Evolutionary conservation across 1,140 invertebrate genomes (phyloP).

Genomic region (Drosophila melanica): DNA sequence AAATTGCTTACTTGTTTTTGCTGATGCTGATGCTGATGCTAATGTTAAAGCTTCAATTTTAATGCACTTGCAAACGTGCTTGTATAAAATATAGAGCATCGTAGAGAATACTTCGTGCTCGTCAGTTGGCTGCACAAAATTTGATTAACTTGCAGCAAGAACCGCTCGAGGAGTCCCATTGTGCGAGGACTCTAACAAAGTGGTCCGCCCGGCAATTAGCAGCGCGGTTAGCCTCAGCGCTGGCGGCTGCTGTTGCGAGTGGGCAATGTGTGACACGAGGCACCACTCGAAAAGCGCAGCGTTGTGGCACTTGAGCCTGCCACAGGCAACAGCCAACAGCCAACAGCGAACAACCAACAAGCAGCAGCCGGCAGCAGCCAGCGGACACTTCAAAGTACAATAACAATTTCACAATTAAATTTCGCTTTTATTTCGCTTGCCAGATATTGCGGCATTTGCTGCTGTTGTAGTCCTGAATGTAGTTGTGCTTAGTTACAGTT

Average conservation of each 20-base stretch:
- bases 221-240: conserved; percentile 21
- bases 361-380: neutral
- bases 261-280: conserved; percentile 24
- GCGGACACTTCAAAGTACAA: conserved; percentile 52
- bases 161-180: conserved; percentile 32
- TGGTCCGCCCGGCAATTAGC: conserved; percentile 53
- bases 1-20: no score
- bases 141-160: conserved; percentile 54
- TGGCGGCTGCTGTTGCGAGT: neutral
- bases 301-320: conserved; percentile 16
- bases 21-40: no score
- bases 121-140: conserved; percentile 15
- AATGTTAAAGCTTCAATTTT: neutral
- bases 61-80: neutral
- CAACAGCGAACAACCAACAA: neutral
- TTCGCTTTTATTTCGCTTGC: conserved; percentile 73
- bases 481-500: conserved; percentile 17
- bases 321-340: neutral
- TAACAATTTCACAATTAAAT: conserved; percentile 81
- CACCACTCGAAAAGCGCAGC: conserved; percentile 24
- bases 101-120: neutral
- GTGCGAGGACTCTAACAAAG: conserved; percentile 14
- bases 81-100: neutral
- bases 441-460: conserved; percentile 57
- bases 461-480: conserved; percentile 27